phyloP scores from a whole-genome alignment of 2,888 invertebrate genomes.

The Eucriotettix oculatus region DNA sequence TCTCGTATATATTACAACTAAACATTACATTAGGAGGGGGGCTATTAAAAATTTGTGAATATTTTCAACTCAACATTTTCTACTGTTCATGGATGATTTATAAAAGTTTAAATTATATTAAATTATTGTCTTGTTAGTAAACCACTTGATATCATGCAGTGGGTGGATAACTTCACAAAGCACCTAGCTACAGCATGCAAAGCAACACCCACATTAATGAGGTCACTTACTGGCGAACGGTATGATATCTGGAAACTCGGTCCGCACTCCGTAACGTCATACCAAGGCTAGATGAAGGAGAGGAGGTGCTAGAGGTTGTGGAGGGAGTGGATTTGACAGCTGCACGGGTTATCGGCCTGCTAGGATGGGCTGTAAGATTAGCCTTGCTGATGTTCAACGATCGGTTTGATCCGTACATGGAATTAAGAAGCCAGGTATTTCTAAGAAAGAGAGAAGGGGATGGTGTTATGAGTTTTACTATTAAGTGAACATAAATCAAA shows the following conservation, averaged over 20 bases:
- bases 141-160: no score
- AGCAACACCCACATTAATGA: background rate
- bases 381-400: constrained; percentile 10
- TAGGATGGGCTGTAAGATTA: constrained; percentile 6
- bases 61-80: no score
- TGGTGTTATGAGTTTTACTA: background rate
- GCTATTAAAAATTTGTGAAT: no score
- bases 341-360: constrained; percentile 8
- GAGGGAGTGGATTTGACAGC: constrained; percentile 4
- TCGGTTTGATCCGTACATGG: constrained; percentile 10
- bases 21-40: no score
- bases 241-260: constrained; percentile 8
- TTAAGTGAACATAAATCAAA: no score
- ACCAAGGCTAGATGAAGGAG: constrained; percentile 8
- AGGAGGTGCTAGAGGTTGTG: constrained; percentile 6
- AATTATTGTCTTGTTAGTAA: no score
- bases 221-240: constrained; percentile 11
- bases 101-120: no score
- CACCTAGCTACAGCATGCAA: background rate
- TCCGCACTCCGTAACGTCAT: constrained; percentile 12
- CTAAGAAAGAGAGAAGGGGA: constrained; percentile 5
- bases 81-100: no score
- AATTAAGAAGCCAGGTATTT: constrained; percentile 11
- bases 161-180: no score
- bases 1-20: no score